Conservation (phyloP, 2,113 vertebrate genomes). For the Cinclus mexicanus region DNA sequence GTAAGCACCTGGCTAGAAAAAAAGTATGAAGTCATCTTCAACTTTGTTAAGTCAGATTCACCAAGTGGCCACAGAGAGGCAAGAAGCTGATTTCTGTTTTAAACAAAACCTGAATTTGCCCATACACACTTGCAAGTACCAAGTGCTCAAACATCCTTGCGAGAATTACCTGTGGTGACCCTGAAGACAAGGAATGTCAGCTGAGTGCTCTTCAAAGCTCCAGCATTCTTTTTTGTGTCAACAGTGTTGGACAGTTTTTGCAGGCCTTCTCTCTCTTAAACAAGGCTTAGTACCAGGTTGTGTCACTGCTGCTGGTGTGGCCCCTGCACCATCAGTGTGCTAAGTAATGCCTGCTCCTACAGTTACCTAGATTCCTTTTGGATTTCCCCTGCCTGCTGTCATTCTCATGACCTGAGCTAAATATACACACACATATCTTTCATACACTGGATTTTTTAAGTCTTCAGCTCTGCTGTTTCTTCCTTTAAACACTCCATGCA, state of each 20-base stretch:
- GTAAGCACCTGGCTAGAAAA: neutral
- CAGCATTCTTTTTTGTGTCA: neutral
- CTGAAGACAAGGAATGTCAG: neutral
- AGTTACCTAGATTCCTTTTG: neutral
- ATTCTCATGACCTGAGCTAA: neutral
- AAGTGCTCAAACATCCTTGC: neutral
- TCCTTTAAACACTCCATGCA: neutral
- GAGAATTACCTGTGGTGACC: neutral
- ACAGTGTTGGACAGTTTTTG: neutral
- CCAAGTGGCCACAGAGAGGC: fast-evolving
- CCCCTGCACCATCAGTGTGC: neutral
- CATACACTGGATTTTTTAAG: neutral
- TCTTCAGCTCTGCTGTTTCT: neutral
- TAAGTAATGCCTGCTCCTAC: neutral
- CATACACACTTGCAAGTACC: neutral
- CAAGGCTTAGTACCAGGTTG: neutral
- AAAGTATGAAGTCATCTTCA: neutral
- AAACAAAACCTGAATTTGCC: neutral
- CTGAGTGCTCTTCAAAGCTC: neutral
- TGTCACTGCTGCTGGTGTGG: neutral
- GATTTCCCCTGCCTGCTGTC: neutral
- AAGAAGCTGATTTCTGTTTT: neutral
- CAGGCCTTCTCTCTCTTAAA: neutral
- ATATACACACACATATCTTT: fast-evolving
- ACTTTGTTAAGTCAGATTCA: neutral